A percentile compares a stretch with the other conserved stretches of the same genome.
phyloP scores from a whole-genome alignment of 2,888 invertebrate genomes.

The Sylvicola cinctus region DNA sequence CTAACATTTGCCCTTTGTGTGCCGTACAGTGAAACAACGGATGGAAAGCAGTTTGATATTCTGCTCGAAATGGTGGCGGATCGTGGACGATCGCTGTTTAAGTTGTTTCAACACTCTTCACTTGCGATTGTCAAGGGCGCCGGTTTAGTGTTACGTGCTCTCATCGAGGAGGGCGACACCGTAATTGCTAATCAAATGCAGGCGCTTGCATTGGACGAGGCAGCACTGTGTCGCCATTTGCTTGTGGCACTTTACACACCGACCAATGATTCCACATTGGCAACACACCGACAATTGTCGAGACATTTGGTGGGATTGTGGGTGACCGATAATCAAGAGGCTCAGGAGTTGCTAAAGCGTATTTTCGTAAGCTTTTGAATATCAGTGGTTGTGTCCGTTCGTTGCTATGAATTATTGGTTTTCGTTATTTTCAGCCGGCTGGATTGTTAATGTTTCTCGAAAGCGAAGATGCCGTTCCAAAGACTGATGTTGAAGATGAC shows the following conservation, averaged over 20 bases:
- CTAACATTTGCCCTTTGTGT: constrained; percentile 94
- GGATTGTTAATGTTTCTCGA: constrained; percentile 81
- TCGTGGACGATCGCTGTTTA: constrained; percentile 75
- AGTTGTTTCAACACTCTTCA: constrained; percentile 89
- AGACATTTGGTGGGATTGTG: constrained; percentile 82
- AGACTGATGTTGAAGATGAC: constrained; percentile 46
- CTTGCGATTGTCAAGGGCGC: constrained; percentile 97
- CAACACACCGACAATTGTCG: constrained; percentile 80
- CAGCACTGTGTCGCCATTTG: constrained; percentile 83
- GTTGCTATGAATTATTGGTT: constrained; percentile 1
- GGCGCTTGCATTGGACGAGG: constrained; percentile 85
- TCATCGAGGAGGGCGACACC: constrained; percentile 93
- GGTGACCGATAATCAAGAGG: constrained; percentile 86
- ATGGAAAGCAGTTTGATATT: constrained; percentile 86
- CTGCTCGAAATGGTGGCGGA: constrained; percentile 85
- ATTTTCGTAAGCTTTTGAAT: constrained; percentile 50
- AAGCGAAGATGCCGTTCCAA: constrained; percentile 65
- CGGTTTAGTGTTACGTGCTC: constrained; percentile 87
- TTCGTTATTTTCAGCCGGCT: constrained; percentile 44
- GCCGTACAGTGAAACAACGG: constrained; percentile 97
- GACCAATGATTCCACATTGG: constrained; percentile 53
- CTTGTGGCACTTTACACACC: constrained; percentile 75
- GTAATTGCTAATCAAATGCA: constrained; percentile 88
- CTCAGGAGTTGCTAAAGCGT: constrained; percentile 64
- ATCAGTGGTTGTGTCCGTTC: neutral